A percentile compares a stretch with the other conserved stretches of the same genome.
Evolutionary conservation across 1,140 invertebrate genomes (phyloP).

Genomic region (Drosophila sucinea): DNA sequence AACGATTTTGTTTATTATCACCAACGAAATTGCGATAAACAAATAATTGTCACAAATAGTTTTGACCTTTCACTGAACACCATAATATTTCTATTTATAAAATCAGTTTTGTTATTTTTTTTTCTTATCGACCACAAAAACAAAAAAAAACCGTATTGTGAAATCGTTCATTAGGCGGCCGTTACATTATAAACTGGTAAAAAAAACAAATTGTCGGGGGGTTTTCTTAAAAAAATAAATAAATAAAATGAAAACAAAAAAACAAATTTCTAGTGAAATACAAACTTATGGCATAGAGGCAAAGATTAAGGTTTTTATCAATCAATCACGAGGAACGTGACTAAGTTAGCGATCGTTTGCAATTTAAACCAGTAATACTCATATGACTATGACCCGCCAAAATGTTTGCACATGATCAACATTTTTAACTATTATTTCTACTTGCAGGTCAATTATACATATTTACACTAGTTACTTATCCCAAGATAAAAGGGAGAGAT

Average conservation of each 20-base stretch:
- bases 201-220: constrained; percentile 1
- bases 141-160: constrained; percentile 19
- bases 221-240: no score
- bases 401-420: background rate
- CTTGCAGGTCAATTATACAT: background rate
- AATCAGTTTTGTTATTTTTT: background rate
- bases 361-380: constrained; percentile 1
- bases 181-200: background rate
- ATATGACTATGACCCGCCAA: constrained; percentile 3
- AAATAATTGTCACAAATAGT: constrained; percentile 50
- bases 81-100: constrained; percentile 38
- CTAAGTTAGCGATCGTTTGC: constrained; percentile 10
- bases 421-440: background rate
- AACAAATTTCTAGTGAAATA: background rate
- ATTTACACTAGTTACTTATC: no score
- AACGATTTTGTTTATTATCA: constrained; percentile 48
- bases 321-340: constrained; percentile 21
- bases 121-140: background rate
- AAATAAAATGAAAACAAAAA: background rate
- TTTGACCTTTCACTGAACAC: constrained; percentile 53
- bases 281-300: background rate
- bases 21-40: constrained; percentile 35
- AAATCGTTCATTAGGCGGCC: constrained; percentile 26
- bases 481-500: no score
- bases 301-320: constrained; percentile 6